Evolutionary conservation across 2,888 invertebrate species (phyloP).

Genomic region (Hipparchia semele): DNA sequence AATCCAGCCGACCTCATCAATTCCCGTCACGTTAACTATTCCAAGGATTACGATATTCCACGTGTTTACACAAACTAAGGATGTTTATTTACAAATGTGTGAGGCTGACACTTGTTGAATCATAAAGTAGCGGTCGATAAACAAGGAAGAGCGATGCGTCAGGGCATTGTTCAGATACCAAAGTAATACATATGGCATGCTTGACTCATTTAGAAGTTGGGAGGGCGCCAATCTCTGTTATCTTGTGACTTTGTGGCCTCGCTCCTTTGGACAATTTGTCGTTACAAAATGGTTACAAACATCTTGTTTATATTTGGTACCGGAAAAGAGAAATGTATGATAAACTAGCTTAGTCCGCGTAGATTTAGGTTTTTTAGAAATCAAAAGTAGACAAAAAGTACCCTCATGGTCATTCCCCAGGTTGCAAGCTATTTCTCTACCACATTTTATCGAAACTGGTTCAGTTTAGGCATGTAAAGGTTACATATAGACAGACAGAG

Average conservation of each 20-base stretch:
- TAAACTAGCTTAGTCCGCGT: neutral
- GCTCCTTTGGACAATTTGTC: conserved; percentile 23
- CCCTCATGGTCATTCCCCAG: too few species aligned
- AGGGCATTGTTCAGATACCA: conserved; percentile 62
- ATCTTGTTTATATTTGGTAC: conserved; percentile 4
- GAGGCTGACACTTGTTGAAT: conserved; percentile 53
- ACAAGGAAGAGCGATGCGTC: conserved; percentile 62
- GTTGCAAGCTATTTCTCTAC: too few species aligned
- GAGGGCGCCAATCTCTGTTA: conserved; percentile 48
- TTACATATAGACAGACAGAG: too few species aligned
- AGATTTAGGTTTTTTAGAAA: neutral
- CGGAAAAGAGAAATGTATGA: neutral
- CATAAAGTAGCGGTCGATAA: conserved; percentile 57
- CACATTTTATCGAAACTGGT: too few species aligned
- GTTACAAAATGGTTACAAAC: conserved; percentile 1
- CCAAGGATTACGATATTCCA: conserved; percentile 37
- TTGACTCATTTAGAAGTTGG: conserved; percentile 52
- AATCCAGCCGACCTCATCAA: conserved; percentile 32
- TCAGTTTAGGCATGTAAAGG: too few species aligned
- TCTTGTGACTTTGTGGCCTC: conserved; percentile 35
- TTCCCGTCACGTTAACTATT: conserved; percentile 36
- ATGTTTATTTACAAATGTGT: conserved; percentile 39
- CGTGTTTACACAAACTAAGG: conserved; percentile 39
- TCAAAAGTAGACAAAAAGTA: too few species aligned
- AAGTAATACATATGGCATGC: conserved; percentile 51